Conservation (phyloP, 1,140 invertebrate species). For the Hestina assimilis region DNA sequence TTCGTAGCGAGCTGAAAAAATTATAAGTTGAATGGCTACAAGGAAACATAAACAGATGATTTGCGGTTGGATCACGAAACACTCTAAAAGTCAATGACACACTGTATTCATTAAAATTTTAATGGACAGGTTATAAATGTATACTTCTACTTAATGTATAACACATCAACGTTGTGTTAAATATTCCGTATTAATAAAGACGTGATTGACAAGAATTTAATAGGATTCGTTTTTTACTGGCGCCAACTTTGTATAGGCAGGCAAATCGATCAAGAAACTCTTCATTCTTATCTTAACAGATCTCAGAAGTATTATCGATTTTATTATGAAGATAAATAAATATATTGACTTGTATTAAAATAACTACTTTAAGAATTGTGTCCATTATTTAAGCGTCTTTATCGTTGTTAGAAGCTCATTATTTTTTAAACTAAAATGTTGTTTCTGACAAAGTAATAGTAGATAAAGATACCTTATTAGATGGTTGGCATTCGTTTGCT, state of each 20-base stretch:
- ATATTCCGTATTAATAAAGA: not conserved
- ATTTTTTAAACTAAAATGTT: not conserved
- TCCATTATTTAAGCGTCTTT: too few relatives aligned
- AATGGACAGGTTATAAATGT: conserved; percentile 7
- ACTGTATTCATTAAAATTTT: conserved; percentile 2
- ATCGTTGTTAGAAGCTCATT: too few relatives aligned
- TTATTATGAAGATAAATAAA: too few relatives aligned
- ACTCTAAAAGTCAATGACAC: conserved; percentile 8
- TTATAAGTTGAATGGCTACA: too few relatives aligned
- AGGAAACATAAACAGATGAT: not conserved
- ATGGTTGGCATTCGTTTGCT: not conserved
- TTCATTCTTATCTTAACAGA: too few relatives aligned
- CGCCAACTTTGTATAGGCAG: conserved; percentile 1
- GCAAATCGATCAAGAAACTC: not conserved
- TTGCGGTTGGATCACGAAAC: not conserved
- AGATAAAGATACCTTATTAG: not conserved
- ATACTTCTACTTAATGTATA: conserved; percentile 2
- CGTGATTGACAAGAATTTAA: conserved; percentile 7
- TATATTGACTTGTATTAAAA: too few relatives aligned
- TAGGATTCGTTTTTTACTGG: conserved; percentile 4
- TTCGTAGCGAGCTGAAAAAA: too few relatives aligned
- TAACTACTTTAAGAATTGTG: too few relatives aligned
- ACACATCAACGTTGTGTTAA: not conserved
- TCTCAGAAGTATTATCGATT: too few relatives aligned
- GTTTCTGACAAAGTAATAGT: not conserved